Conservation (phyloP, 2,797 vertebrate species). For the Bradypodion ventrale region DNA sequence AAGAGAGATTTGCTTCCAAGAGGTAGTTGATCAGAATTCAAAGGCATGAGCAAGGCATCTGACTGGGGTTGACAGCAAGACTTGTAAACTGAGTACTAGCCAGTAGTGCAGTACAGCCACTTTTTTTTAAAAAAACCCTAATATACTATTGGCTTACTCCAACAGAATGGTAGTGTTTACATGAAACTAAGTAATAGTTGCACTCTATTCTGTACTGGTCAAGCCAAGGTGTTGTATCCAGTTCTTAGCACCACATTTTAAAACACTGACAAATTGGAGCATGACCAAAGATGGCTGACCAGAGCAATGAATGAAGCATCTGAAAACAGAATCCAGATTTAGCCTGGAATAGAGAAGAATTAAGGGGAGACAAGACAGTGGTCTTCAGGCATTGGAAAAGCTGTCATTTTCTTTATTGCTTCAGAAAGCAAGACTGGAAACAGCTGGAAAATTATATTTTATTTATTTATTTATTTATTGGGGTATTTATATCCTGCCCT, state of each 20-base stretch:
- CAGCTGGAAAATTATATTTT: too few relatives aligned
- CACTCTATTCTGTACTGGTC: neutral
- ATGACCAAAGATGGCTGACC: neutral
- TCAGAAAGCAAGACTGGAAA: too few relatives aligned
- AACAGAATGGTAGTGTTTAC: neutral
- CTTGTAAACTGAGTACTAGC: neutral
- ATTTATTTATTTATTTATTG: too few relatives aligned
- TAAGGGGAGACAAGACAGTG: too few relatives aligned
- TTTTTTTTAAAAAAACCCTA: neutral
- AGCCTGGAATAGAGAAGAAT: too few relatives aligned
- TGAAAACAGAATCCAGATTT: neutral
- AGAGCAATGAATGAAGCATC: neutral
- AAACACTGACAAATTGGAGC: too few relatives aligned
- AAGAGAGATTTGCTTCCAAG: neutral
- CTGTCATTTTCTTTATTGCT: too few relatives aligned
- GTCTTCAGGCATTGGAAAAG: too few relatives aligned
- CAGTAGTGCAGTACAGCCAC: neutral
- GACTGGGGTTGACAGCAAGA: neutral
- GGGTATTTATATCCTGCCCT: too few relatives aligned
- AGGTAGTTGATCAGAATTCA: neutral
- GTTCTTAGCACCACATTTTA: neutral
- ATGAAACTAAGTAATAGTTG: neutral
- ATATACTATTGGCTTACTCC: neutral
- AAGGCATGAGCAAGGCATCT: neutral
- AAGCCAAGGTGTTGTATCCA: neutral